phyloP scores from a whole-genome alignment of 2,797 vertebrate species.

The Leptodactylus fallax region DNA sequence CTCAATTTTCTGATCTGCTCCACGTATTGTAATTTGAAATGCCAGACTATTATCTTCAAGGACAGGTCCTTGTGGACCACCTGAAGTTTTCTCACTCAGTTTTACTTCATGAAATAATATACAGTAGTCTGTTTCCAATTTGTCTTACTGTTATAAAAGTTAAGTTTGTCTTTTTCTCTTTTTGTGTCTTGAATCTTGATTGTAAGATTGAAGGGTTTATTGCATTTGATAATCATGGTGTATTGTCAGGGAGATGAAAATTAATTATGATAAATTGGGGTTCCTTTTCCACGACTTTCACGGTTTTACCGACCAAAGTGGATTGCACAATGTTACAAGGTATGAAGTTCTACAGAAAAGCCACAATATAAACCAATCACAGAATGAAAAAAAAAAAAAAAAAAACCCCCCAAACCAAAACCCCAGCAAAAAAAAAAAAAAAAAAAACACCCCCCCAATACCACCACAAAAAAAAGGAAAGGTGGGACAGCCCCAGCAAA shows the following conservation, averaged over 20 bases:
- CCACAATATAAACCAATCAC: background rate
- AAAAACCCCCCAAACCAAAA: no score
- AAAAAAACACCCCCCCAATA: no score
- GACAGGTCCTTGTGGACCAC: slow-evolving; percentile 62
- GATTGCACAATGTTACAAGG: background rate
- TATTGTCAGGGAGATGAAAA: background rate
- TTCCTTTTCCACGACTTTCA: background rate
- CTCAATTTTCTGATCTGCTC: slow-evolving; percentile 45
- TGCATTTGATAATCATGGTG: background rate
- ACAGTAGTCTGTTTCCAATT: slow-evolving; percentile 4
- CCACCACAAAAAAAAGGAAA: no score
- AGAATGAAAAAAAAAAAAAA: background rate
- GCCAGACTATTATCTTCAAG: slow-evolving; percentile 63
- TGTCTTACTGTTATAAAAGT: slow-evolving; percentile 24
- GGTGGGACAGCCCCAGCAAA: no score
- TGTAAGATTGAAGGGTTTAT: background rate
- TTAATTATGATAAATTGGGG: background rate
- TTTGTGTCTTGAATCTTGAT: background rate
- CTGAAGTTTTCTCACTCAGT: slow-evolving; percentile 45
- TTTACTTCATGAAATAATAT: slow-evolving; percentile 54
- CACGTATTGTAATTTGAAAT: slow-evolving; percentile 62
- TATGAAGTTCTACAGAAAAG: no score
- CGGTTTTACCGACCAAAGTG: background rate
- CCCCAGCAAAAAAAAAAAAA: no score
- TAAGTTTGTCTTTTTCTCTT: slow-evolving; percentile 15